These are phyloP conservation scores for Nomada ferruginata DNA, from an alignment of 2,888 invertebrate species.

Conservation along the genomic window DNA sequence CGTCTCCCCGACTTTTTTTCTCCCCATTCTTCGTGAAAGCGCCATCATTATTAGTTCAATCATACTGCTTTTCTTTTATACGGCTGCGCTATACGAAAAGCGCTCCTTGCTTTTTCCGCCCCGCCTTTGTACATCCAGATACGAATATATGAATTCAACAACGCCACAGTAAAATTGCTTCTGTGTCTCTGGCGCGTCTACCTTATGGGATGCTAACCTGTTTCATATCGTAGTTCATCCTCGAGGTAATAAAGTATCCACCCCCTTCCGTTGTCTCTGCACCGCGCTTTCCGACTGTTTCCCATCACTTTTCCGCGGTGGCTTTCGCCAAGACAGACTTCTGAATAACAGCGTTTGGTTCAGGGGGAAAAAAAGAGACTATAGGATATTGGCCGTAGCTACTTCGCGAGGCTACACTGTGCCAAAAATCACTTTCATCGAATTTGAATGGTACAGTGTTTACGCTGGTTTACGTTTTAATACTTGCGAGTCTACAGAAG, in stretches of 20 bases:
- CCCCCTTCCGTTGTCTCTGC: conserved; percentile 19
- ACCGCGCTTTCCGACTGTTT: conserved; percentile 1
- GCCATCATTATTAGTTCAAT: conserved; percentile 78
- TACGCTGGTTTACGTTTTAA: conserved; percentile 3
- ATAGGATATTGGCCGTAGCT: conserved; percentile 34
- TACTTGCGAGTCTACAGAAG: not conserved
- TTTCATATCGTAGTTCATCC: conserved; percentile 70
- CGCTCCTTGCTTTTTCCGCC: conserved; percentile 59
- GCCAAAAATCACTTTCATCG: conserved; percentile 21
- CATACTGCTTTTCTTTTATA: conserved; percentile 77
- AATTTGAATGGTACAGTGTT: conserved; percentile 39
- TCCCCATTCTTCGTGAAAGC: conserved; percentile 48
- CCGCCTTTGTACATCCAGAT: conserved; percentile 73
- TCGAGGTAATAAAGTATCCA: conserved; percentile 64
- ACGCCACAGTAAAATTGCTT: conserved; percentile 79
- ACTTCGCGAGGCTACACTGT: not conserved
- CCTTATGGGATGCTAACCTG: conserved; percentile 74
- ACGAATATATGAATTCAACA: conserved; percentile 79
- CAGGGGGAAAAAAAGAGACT: conserved; percentile 14
- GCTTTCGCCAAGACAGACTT: conserved; percentile 44
- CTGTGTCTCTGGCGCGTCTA: conserved; percentile 75
- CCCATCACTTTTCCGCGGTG: conserved; percentile 30
- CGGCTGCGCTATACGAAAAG: conserved; percentile 75
- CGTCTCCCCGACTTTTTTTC: conserved; percentile 46
- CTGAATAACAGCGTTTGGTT: conserved; percentile 40